Conservation (phyloP, 1,140 invertebrate genomes). For the Lasioglossum albipes region DNA sequence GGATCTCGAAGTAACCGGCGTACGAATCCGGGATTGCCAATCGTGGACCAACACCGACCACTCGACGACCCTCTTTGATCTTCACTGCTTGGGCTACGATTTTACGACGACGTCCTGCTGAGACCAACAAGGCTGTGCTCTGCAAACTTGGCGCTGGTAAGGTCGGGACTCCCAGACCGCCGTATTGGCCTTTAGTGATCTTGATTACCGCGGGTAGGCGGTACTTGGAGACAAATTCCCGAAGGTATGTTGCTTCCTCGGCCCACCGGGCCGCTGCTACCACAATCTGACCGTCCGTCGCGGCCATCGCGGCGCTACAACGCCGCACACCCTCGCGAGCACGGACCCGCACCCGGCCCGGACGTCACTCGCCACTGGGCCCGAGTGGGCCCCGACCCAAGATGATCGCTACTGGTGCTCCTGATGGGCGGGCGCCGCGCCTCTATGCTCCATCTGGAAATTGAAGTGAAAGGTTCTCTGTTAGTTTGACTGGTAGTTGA, state of each 20-base stretch:
- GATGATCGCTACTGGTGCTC: slow-evolving; percentile 55
- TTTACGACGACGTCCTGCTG: slow-evolving; percentile 90
- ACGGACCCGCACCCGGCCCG: slow-evolving; percentile 11
- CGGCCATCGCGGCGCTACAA: slow-evolving; percentile 83
- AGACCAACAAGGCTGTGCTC: slow-evolving; percentile 90
- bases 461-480: neutral
- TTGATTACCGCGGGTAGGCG: slow-evolving; percentile 91
- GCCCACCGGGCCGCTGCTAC: slow-evolving; percentile 91
- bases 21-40: slow-evolving; percentile 94
- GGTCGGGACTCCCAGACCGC: slow-evolving; percentile 91
- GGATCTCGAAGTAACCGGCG: slow-evolving; percentile 94
- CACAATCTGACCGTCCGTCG: slow-evolving; percentile 91
- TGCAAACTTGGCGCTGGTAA: slow-evolving; percentile 90
- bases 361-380: slow-evolving; percentile 21
- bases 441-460: slow-evolving; percentile 65
- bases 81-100: slow-evolving; percentile 94
- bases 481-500: neutral
- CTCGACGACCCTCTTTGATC: slow-evolving; percentile 90
- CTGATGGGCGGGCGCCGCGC: slow-evolving; percentile 45
- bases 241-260: slow-evolving; percentile 88
- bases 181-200: slow-evolving; percentile 95
- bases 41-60: slow-evolving; percentile 89
- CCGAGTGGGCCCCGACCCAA: slow-evolving; percentile 35
- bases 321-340: slow-evolving; percentile 42
- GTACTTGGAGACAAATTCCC: slow-evolving; percentile 89